Conservation (phyloP, 2,888 invertebrate genomes). For the Amaurobius ferox region DNA sequence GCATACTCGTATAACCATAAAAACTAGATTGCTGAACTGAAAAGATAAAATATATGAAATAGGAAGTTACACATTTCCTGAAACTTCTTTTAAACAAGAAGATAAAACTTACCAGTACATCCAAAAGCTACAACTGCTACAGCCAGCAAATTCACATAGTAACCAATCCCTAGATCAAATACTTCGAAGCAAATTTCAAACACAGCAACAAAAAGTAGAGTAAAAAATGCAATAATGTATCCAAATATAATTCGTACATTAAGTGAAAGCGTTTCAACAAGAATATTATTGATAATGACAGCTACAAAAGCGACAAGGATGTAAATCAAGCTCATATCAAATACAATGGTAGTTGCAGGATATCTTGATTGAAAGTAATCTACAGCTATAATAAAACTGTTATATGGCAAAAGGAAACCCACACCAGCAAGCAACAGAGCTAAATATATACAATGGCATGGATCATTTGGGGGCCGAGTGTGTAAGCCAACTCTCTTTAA, state of each 20-base stretch:
- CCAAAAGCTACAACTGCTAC: slow-evolving; percentile 91
- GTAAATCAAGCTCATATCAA: slow-evolving; percentile 95
- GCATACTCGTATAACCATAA: slow-evolving; percentile 94
- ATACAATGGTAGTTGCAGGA: slow-evolving; percentile 89
- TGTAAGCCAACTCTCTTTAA: slow-evolving; percentile 27
- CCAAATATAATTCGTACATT: slow-evolving; percentile 92
- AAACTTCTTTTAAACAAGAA: too few relatives aligned
- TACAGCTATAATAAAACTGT: slow-evolving; percentile 95
- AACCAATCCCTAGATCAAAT: slow-evolving; percentile 87
- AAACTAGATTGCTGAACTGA: slow-evolving; percentile 93
- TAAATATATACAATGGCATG: slow-evolving; percentile 84
- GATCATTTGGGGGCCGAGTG: slow-evolving; percentile 75
- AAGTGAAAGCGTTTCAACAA: slow-evolving; percentile 88
- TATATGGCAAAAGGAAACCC: slow-evolving; percentile 93
- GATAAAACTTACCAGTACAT: slow-evolving; percentile 83
- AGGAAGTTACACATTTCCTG: too few relatives aligned
- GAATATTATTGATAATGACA: slow-evolving; percentile 89
- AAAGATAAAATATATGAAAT: slow-evolving; percentile 59
- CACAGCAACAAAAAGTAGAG: slow-evolving; percentile 88
- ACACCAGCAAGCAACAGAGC: slow-evolving; percentile 90
- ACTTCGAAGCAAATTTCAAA: slow-evolving; percentile 92
- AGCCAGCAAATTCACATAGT: slow-evolving; percentile 88
- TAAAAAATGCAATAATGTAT: slow-evolving; percentile 89
- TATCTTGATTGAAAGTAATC: slow-evolving; percentile 93
- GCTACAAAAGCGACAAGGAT: slow-evolving; percentile 92